Evolutionary conservation across 2,113 vertebrate genomes (phyloP).

Genomic region (Muntiacus muntjak): DNA sequence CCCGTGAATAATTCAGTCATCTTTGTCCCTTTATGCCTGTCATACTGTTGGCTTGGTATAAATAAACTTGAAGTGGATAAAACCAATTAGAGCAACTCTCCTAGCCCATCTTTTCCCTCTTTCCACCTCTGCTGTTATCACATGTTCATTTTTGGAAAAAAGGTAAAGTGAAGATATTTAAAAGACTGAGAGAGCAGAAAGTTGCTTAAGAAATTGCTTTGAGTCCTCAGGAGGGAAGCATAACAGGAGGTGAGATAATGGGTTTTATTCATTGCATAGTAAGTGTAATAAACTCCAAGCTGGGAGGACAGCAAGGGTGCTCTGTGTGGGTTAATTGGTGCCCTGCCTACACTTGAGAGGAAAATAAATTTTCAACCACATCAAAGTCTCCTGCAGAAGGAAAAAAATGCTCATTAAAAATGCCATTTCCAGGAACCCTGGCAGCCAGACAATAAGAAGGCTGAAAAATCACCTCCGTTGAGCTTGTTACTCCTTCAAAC

Average conservation of each 20-base stretch:
- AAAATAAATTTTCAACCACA: slow-evolving; percentile 55
- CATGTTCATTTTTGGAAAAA: neutral
- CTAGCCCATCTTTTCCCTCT: too few relatives aligned
- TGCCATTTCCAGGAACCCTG: slow-evolving; percentile 53
- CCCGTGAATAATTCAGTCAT: neutral
- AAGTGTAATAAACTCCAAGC: slow-evolving; percentile 5
- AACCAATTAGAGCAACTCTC: neutral
- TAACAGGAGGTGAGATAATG: slow-evolving; percentile 16
- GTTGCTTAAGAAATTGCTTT: neutral
- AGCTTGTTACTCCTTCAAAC: neutral
- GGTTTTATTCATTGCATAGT: neutral
- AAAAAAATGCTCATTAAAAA: slow-evolving; percentile 57
- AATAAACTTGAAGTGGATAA: neutral
- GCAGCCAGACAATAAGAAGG: slow-evolving; percentile 47
- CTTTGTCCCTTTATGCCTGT: neutral
- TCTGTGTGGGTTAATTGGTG: slow-evolving; percentile 52
- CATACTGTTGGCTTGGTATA: neutral
- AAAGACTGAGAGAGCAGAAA: neutral
- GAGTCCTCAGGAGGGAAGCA: slow-evolving; percentile 14
- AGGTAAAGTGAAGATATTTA: neutral
- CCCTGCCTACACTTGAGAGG: slow-evolving; percentile 16
- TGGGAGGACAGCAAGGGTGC: neutral
- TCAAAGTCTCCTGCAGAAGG: slow-evolving; percentile 47
- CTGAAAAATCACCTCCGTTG: slow-evolving; percentile 37
- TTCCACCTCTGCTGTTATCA: neutral